Conservation (phyloP, 1,140 invertebrate species). For the Samia ricini region DNA sequence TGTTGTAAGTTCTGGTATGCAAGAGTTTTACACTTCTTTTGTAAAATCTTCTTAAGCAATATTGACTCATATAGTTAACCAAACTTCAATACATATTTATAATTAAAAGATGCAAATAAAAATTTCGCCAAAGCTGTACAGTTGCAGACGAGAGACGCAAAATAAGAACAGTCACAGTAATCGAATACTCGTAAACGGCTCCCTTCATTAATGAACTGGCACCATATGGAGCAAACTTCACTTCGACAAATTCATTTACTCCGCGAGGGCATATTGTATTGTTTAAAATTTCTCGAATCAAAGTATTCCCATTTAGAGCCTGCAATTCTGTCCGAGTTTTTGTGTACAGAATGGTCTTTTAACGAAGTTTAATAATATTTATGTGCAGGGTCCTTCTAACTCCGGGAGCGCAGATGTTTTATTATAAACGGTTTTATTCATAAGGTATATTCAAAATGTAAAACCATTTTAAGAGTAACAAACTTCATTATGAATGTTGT, state of each 20-base stretch:
- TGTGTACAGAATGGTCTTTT: slow-evolving; percentile 51
- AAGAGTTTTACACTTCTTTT: too few relatives aligned
- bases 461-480: slow-evolving; percentile 1
- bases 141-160: not conserved
- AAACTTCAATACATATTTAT: too few relatives aligned
- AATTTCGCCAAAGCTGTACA: not conserved
- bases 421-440: slow-evolving; percentile 42
- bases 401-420: slow-evolving; percentile 58
- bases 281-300: slow-evolving; percentile 17
- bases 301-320: slow-evolving; percentile 45
- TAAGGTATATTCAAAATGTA: not conserved
- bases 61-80: not conserved
- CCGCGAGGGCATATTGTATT: not conserved
- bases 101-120: too few relatives aligned
- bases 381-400: slow-evolving; percentile 32
- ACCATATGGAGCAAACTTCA: not conserved
- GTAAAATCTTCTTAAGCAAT: not conserved
- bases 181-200: not conserved
- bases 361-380: slow-evolving; percentile 49
- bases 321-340: slow-evolving; percentile 46
- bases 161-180: not conserved
- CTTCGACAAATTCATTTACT: not conserved
- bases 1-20: too few relatives aligned
- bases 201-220: not conserved
- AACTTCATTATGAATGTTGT: not conserved